Conservation (phyloP, 2,113 vertebrate genomes). For the Pomatostomus ruficeps region DNA sequence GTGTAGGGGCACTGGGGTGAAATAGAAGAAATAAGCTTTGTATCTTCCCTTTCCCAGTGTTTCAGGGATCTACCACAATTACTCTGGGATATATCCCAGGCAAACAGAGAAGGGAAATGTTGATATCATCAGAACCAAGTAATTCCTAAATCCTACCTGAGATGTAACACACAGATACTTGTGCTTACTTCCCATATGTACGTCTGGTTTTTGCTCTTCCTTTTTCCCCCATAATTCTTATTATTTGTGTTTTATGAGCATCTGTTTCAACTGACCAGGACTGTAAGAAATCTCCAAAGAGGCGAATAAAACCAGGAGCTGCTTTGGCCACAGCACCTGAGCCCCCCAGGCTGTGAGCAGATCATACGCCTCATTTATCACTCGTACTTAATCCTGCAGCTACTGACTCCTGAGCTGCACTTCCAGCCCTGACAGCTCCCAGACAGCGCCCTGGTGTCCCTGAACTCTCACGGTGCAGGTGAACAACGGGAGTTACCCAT, state of each 20-base stretch:
- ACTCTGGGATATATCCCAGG: not conserved
- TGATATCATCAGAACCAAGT: not conserved
- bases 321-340: not conserved
- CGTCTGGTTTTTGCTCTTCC: not conserved
- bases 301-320: not conserved
- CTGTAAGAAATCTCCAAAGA: not conserved
- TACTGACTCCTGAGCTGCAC: not conserved
- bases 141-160: not conserved
- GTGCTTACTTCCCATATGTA: not conserved
- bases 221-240: not conserved
- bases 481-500: not conserved
- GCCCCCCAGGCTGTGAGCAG: not conserved
- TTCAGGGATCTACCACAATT: not conserved
- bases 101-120: not conserved
- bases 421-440: not conserved
- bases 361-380: conserved; percentile 10
- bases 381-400: not conserved
- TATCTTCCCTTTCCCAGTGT: not conserved
- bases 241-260: not conserved
- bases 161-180: not conserved
- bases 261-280: conserved; percentile 8
- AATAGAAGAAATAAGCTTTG: not conserved
- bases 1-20: not conserved
- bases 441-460: not conserved
- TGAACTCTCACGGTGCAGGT: not conserved